These are phyloP conservation scores for Caenorhabditis panamensis DNA, from an alignment of 2,888 invertebrate genomes.

Conservation along the genomic window DNA sequence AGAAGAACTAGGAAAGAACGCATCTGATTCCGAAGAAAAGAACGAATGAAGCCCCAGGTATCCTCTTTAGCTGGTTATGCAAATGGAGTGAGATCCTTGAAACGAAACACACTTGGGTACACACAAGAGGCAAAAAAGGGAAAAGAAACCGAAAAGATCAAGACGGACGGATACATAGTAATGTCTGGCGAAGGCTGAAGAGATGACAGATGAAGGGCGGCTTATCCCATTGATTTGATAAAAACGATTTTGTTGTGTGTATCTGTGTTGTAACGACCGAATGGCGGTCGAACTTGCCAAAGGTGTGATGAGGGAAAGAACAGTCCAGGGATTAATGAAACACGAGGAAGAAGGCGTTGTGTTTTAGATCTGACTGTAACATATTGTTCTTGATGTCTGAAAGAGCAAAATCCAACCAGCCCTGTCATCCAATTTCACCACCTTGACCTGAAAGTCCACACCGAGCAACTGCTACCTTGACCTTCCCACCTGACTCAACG, in stretches of 20 bases:
- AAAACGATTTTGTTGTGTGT: slow-evolving; percentile 21
- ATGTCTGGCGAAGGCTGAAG: slow-evolving; percentile 38
- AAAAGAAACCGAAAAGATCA: slow-evolving; percentile 34
- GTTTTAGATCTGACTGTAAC: not conserved
- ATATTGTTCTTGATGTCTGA: not conserved
- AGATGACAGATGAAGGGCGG: slow-evolving; percentile 13
- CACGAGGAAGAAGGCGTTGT: slow-evolving; percentile 1
- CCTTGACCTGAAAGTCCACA: slow-evolving; percentile 6
- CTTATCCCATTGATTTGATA: slow-evolving; percentile 40
- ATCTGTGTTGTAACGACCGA: slow-evolving; percentile 33
- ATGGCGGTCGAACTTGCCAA: slow-evolving; percentile 25
- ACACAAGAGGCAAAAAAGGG: slow-evolving; percentile 8
- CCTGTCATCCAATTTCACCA: not conserved
- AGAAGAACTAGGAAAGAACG: slow-evolving; percentile 3
- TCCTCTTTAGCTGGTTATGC: slow-evolving; percentile 15
- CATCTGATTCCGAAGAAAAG: not conserved
- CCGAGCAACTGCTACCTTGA: not conserved
- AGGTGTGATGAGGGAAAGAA: slow-evolving; percentile 32
- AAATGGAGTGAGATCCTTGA: slow-evolving; percentile 34
- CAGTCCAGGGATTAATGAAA: slow-evolving; percentile 7
- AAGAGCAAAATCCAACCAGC: not conserved
- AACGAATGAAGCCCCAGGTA: not conserved
- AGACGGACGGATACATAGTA: slow-evolving; percentile 26
- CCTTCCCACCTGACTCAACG: slow-evolving; percentile 8
- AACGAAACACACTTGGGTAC: slow-evolving; percentile 7